These are phyloP conservation scores for Anoura caudifer DNA, from an alignment of 2,113 vertebrate genomes.

Conservation along the genomic window DNA sequence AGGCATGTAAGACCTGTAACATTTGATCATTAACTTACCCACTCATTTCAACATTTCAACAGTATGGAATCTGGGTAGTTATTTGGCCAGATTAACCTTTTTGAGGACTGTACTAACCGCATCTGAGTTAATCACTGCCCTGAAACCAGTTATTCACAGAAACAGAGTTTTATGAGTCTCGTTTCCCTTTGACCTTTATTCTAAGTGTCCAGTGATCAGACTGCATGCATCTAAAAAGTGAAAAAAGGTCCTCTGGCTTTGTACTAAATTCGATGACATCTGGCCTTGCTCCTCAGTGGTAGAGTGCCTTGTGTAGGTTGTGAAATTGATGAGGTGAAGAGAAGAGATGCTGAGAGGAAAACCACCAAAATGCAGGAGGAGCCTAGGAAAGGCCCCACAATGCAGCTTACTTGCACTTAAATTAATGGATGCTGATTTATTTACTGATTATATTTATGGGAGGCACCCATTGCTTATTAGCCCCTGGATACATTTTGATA, in stretches of 20 bases:
- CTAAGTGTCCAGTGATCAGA: not conserved
- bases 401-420: constrained; percentile 34
- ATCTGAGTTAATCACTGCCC: not conserved
- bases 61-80: not conserved
- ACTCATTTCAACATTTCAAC: not conserved
- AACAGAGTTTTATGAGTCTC: not conserved
- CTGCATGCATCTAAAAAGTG: not conserved
- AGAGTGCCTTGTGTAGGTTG: constrained; percentile 23
- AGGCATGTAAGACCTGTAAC: not conserved
- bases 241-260: constrained; percentile 1
- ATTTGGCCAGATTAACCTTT: not conserved
- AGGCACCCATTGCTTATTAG: constrained; percentile 68
- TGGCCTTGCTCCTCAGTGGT: constrained; percentile 51
- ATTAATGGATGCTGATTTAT: constrained; percentile 73
- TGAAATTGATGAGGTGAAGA: constrained; percentile 51
- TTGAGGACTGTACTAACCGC: not conserved
- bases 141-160: not conserved
- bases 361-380: not conserved
- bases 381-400: not conserved
- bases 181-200: constrained; percentile 46
- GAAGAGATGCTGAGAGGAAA: constrained; percentile 15
- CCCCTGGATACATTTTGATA: constrained; percentile 62
- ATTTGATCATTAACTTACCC: not conserved
- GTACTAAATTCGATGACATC: not conserved
- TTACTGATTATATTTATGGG: constrained; percentile 75